Percentiles rank a stretch among this genome's conserved stretches.
These are phyloP conservation scores for Lepidurus apus DNA, from an alignment of 1,140 invertebrate genomes.

Conservation along the genomic window DNA sequence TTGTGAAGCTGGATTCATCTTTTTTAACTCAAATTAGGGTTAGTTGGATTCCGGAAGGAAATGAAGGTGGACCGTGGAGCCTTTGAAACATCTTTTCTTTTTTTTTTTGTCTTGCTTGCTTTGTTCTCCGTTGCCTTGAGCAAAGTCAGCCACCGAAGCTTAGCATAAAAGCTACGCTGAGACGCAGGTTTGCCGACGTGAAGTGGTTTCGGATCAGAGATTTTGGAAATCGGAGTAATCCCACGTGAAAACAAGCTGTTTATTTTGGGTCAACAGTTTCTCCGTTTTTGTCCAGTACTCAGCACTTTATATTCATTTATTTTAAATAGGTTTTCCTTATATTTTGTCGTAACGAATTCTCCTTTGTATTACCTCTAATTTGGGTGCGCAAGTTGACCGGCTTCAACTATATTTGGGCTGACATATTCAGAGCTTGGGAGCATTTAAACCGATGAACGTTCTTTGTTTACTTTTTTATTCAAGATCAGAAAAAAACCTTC, in stretches of 20 bases:
- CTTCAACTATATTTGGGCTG: too few species aligned
- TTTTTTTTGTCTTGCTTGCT: background rate
- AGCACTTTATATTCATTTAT: too few species aligned
- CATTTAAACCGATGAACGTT: too few species aligned
- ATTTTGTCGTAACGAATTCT: too few species aligned
- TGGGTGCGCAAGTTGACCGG: too few species aligned
- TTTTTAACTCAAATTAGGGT: background rate
- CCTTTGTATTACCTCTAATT: too few species aligned
- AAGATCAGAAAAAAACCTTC: too few species aligned
- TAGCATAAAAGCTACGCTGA: background rate
- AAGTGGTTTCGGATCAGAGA: background rate
- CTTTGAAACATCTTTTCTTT: background rate
- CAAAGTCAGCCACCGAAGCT: background rate
- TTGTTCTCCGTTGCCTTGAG: background rate
- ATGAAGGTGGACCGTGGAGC: background rate
- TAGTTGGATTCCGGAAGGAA: constrained; percentile 15
- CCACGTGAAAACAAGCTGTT: background rate
- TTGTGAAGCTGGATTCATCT: background rate
- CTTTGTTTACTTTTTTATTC: too few species aligned
- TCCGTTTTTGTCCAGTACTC: background rate
- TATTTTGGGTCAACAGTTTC: background rate
- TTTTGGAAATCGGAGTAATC: background rate
- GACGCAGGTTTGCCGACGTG: background rate
- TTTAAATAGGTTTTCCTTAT: too few species aligned
- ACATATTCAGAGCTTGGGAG: too few species aligned